Evolutionary conservation across 2,888 invertebrate genomes (phyloP).

Genomic region (Conomelus anceps): DNA sequence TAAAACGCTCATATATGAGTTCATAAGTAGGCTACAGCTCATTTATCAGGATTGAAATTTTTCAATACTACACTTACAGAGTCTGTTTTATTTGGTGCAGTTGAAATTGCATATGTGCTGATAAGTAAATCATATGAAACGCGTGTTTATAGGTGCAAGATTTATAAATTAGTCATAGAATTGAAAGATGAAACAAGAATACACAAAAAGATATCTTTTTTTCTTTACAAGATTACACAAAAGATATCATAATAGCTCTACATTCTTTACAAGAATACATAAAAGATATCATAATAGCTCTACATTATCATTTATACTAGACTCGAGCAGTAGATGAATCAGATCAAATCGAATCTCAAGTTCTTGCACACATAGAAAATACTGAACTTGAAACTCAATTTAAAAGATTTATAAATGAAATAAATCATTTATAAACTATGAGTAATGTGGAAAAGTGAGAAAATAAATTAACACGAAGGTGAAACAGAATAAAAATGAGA

Average conservation of each 20-base stretch:
- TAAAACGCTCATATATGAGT: not conserved
- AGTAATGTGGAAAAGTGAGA: not conserved
- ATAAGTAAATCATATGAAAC: too few species aligned
- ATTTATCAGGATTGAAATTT: not conserved
- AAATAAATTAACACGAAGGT: not conserved
- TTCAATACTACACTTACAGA: not conserved
- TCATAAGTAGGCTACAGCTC: not conserved
- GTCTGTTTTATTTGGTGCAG: not conserved
- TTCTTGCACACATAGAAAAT: not conserved
- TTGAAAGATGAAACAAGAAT: too few species aligned
- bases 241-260: too few species aligned
- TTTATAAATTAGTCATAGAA: too few species aligned
- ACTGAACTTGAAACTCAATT: not conserved
- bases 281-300: not conserved
- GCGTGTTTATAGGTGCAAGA: too few species aligned
- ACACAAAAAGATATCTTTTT: too few species aligned
- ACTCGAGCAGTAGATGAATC: too few species aligned
- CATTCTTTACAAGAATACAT: too few species aligned
- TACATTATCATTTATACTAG: not conserved
- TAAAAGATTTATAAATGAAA: not conserved
- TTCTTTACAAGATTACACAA: too few species aligned
- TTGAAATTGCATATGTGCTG: not conserved
- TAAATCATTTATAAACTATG: not conserved
- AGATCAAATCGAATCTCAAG: not conserved
- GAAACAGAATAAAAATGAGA: not conserved